Percentiles rank a stretch among this genome's conserved stretches.
phyloP scores from a whole-genome alignment of 2,797 vertebrate species.

The Leptodactylus fallax region DNA sequence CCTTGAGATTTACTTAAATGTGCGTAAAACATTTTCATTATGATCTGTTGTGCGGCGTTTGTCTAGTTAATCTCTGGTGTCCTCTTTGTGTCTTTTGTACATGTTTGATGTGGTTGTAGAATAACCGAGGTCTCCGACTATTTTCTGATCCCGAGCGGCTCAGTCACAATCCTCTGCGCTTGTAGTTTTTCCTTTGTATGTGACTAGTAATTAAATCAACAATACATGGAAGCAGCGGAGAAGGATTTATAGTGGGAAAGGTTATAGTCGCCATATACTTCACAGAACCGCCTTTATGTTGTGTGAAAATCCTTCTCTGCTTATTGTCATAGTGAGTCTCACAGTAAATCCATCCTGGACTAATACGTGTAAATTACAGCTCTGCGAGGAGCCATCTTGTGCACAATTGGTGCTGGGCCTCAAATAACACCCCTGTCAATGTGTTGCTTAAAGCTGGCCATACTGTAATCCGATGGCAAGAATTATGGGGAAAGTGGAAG shows the following conservation, averaged over 20 bases:
- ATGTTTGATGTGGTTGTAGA: constrained; percentile 17
- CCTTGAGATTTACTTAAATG: not conserved
- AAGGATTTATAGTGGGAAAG: constrained; percentile 32
- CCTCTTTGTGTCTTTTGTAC: constrained; percentile 1
- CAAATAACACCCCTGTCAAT: not conserved
- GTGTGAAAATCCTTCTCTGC: not conserved
- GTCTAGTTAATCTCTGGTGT: not conserved
- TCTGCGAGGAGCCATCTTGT: not conserved
- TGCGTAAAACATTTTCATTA: not conserved
- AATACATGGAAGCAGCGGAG: constrained; percentile 23
- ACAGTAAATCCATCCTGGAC: not conserved
- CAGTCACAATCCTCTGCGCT: constrained; percentile 1
- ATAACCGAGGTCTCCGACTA: not conserved
- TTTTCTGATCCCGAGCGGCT: not conserved
- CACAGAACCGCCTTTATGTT: constrained; percentile 15
- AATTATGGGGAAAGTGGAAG: too few relatives aligned
- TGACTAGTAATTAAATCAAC: constrained; percentile 33
- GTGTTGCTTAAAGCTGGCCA: not conserved
- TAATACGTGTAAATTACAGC: not conserved
- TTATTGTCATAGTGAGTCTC: not conserved
- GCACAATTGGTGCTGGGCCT: not conserved
- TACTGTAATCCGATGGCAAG: not conserved
- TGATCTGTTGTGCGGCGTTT: not conserved
- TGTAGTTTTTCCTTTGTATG: not conserved
- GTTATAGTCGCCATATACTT: not conserved